A percentile compares a stretch with the other conserved stretches of the same genome.
Evolutionary conservation across 2,113 vertebrate species (phyloP).

Genomic region (Telmatochromis sp.): DNA sequence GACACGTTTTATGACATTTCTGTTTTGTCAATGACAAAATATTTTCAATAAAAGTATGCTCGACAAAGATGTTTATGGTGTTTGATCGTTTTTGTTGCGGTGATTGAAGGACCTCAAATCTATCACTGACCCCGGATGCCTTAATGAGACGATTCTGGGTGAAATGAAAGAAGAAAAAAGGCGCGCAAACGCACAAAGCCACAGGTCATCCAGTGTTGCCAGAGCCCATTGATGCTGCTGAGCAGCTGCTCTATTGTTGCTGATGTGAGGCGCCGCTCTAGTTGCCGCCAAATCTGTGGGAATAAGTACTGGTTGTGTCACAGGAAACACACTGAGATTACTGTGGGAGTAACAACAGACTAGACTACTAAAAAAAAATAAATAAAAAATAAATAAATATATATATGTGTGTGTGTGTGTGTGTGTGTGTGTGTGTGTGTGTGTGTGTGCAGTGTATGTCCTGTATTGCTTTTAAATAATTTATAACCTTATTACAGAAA

Average conservation of each 20-base stretch:
- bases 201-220: not conserved
- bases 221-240: constrained; percentile 31
- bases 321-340: not conserved
- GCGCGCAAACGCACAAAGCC: constrained; percentile 47
- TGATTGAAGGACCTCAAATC: not conserved
- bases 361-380: not conserved
- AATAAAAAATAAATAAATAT: not conserved
- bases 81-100: not conserved
- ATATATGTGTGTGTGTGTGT: too few relatives aligned
- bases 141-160: not conserved
- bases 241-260: constrained; percentile 65
- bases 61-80: not conserved
- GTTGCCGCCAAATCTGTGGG: constrained; percentile 55
- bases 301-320: constrained; percentile 22
- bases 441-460: not conserved
- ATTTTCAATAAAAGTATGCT: constrained; percentile 39
- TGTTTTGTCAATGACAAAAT: constrained; percentile 1
- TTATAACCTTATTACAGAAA: not conserved
- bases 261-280: constrained; percentile 17
- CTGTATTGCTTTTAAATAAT: not conserved
- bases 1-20: not conserved
- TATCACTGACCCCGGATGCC: not conserved
- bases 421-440: rapidly evolving
- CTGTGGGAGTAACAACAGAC: not conserved
- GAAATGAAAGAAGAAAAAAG: not conserved